Evolutionary conservation across 2,113 vertebrate genomes (phyloP), one percentile per base, ranked within the genome.

Genomic region (Cavia porcellus): DNA sequence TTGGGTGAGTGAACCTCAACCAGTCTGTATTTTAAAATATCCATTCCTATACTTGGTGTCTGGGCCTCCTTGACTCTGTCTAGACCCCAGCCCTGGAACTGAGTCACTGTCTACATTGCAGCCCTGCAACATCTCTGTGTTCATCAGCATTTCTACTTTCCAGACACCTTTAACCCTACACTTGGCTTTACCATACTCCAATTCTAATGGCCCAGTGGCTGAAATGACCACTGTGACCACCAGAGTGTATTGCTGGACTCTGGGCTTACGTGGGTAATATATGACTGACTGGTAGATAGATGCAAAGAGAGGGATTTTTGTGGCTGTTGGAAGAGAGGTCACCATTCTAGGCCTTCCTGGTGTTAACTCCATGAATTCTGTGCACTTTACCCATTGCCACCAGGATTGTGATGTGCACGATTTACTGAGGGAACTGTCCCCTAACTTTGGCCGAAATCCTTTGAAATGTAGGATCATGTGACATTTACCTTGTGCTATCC

Each of bases 161-260:
- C 1, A 4, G 28, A 42, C 19, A 2, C 50, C 47, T 75, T 5
- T 42, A 77, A 62, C 3, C 0, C 8, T 25, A 68, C 0, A 9
- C 62, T 82, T 11, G 4, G 22, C 22, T 17, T 47, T 74, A 38
- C 13, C 5, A 8, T 19, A 0, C 0, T 62, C 38, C 0, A 0
- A n/a, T 32, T 47, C 70, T 55, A 17, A 5, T 30, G 9, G 4
- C 28, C 7, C 22, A 5, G 50, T 4, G 55, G 2, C 20, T n/a
- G 45, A 0, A 62, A n/a, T 35, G 47, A 75, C 11, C n/a, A 5
- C 11, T 50, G 57, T 74, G 13, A 81, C 38, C 7, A 17, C 55
- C 52, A 24, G n/a, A 14, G 5, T 17, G 59, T 50, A 24, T 30
- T 50, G 25, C 89, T 35, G 75, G 50, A 61, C 19, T 25, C 86